Evolutionary conservation across 2,797 vertebrate species (phyloP).

Genomic region (Pseudotriccus pelzelni): DNA sequence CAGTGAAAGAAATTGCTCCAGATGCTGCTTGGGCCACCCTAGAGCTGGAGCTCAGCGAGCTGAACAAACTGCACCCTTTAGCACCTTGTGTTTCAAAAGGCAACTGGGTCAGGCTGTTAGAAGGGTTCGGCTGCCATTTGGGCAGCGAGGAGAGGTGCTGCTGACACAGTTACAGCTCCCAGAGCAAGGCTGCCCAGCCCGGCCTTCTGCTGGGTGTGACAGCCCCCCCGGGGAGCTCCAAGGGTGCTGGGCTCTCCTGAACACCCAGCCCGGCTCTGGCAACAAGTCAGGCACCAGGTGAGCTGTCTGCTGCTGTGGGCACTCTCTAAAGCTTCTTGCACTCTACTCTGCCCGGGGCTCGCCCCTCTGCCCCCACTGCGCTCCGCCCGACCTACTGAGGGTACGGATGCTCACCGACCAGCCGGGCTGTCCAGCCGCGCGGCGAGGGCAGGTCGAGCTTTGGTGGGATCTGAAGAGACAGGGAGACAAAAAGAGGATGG

Average conservation of each 20-base stretch:
- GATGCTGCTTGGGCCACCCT: neutral
- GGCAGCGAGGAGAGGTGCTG: neutral
- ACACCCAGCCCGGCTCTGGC: neutral
- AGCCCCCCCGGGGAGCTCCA: neutral
- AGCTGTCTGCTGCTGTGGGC: neutral
- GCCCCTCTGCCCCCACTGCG: neutral
- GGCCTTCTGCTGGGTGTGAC: neutral
- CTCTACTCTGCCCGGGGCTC: constrained; percentile 21
- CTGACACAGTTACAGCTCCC: neutral
- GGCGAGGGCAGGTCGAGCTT: constrained; percentile 9
- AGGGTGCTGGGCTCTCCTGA: neutral
- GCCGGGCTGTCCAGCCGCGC: constrained; percentile 20
- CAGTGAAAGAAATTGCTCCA: neutral
- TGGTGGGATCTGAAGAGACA: constrained; percentile 14
- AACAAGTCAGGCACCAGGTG: neutral
- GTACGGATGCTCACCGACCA: constrained; percentile 54
- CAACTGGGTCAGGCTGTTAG: neutral
- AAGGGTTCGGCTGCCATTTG: neutral
- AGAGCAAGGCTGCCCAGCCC: neutral
- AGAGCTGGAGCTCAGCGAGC: neutral
- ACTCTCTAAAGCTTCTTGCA: neutral
- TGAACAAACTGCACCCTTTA: neutral
- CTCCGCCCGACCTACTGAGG: neutral
- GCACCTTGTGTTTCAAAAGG: neutral
- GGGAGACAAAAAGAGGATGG: neutral